phyloP scores from a whole-genome alignment of 2,113 vertebrate genomes.

The Isurus oxyrinchus region DNA sequence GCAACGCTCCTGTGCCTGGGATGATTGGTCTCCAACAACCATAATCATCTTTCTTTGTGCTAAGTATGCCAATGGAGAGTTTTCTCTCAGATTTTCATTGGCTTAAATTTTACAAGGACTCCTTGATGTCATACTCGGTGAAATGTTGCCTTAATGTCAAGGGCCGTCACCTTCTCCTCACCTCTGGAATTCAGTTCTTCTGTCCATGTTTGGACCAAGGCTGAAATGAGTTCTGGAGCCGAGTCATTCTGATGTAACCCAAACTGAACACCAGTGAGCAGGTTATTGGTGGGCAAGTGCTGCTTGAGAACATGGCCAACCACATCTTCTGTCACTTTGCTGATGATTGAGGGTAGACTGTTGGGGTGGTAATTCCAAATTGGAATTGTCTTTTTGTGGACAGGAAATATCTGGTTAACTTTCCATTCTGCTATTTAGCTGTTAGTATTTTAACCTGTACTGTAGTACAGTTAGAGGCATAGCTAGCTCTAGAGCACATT shows the following conservation, averaged over 20 bases:
- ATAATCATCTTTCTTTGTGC: background rate
- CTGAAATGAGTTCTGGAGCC: background rate
- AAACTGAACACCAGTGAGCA: background rate
- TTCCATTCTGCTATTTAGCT: background rate
- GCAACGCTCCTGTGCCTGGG: too few relatives aligned
- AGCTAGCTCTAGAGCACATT: background rate
- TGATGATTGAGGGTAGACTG: background rate
- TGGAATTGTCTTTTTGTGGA: background rate
- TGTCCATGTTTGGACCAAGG: background rate
- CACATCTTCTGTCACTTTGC: background rate
- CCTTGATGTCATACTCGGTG: too few relatives aligned
- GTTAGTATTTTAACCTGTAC: background rate
- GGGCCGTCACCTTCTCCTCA: too few relatives aligned
- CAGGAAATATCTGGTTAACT: background rate
- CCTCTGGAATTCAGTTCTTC: background rate
- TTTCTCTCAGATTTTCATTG: background rate
- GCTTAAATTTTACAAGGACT: background rate
- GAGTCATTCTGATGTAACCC: background rate
- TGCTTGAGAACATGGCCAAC: background rate
- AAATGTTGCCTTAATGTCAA: too few relatives aligned
- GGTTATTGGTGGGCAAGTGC: too few relatives aligned
- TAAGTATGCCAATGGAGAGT: background rate
- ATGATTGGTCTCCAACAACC: background rate
- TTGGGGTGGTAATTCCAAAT: background rate
- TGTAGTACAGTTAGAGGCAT: background rate